Evolutionary conservation across 2,888 invertebrate genomes (phyloP).

Genomic region (Bibio marci): DNA sequence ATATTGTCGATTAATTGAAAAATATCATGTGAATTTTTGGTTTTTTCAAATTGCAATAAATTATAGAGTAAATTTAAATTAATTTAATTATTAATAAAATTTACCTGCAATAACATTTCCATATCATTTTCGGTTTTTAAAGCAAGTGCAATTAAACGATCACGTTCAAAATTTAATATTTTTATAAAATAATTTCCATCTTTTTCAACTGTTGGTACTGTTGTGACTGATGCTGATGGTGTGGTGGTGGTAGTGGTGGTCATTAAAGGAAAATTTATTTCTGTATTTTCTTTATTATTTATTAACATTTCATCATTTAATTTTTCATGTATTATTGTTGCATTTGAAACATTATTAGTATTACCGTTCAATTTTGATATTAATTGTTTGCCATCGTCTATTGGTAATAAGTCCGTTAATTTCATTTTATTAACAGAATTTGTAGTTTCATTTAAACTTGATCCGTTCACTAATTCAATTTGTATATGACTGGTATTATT

Average conservation of each 20-base stretch:
- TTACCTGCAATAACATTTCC: conserved; percentile 31
- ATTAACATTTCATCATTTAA: too few relatives aligned
- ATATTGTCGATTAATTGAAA: too few relatives aligned
- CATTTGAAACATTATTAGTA: neutral
- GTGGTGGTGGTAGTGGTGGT: too few relatives aligned
- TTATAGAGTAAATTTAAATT: too few relatives aligned
- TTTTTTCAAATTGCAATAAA: too few relatives aligned
- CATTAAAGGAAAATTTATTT: too few relatives aligned
- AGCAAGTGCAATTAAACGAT: conserved; percentile 47
- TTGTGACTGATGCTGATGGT: too few relatives aligned
- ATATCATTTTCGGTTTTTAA: conserved; percentile 52
- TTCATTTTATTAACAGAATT: conserved; percentile 1
- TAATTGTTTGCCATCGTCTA: neutral
- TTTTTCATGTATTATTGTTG: neutral
- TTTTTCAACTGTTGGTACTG: conserved; percentile 27
- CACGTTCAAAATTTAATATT: conserved; percentile 55
- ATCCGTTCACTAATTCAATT: neutral
- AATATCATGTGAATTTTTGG: too few relatives aligned
- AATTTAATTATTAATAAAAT: too few relatives aligned
- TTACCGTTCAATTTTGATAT: neutral
- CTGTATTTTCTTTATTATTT: too few relatives aligned
- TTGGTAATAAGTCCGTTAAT: too few relatives aligned
- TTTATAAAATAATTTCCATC: conserved; percentile 66
- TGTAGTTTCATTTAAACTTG: neutral
- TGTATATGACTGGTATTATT: too few relatives aligned